Evolutionary conservation across 2,888 invertebrate species (phyloP).

Genomic region (Andrena bucephala): DNA sequence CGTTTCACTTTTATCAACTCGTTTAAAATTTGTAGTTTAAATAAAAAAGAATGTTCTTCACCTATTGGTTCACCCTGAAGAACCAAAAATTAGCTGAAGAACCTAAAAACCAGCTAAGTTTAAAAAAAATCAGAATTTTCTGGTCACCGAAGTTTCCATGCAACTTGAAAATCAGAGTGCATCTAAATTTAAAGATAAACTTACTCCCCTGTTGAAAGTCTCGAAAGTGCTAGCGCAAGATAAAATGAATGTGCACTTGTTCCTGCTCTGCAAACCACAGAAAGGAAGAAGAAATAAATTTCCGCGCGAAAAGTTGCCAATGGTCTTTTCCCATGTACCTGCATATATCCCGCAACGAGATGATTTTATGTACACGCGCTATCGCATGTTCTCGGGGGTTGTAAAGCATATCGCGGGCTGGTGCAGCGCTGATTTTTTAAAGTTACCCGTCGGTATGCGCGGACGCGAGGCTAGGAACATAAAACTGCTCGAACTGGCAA

Average conservation of each 20-base stretch:
- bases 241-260: neutral
- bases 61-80: too few relatives aligned
- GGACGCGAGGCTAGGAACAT: neutral
- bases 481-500: neutral
- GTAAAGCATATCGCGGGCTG: neutral
- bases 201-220: too few relatives aligned
- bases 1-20: too few relatives aligned
- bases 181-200: too few relatives aligned
- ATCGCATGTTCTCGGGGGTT: neutral
- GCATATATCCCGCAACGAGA: neutral
- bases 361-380: neutral
- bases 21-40: too few relatives aligned
- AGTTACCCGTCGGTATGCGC: neutral
- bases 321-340: neutral
- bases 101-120: too few relatives aligned
- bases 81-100: too few relatives aligned
- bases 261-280: neutral
- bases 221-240: neutral
- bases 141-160: too few relatives aligned
- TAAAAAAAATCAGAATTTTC: too few relatives aligned
- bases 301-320: neutral
- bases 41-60: too few relatives aligned
- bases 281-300: neutral
- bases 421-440: constrained; percentile 1
- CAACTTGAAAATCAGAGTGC: too few relatives aligned